Evolutionary conservation across 2,797 vertebrate genomes (phyloP).

Genomic region (Pelochelys cantorii): DNA sequence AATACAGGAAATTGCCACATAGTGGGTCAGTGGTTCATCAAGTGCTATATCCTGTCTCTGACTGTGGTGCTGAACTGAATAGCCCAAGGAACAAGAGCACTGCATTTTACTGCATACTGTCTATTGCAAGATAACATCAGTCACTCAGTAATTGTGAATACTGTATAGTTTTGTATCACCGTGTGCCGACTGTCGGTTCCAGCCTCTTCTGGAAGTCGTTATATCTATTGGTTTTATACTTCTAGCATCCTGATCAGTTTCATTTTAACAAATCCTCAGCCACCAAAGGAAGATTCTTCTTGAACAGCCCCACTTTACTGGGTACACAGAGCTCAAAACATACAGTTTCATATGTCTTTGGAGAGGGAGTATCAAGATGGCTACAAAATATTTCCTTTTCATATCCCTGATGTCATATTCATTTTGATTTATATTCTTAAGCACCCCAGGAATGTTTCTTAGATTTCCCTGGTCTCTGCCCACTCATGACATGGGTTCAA

Average conservation of each 20-base stretch:
- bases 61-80: neutral
- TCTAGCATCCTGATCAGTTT: neutral
- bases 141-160: neutral
- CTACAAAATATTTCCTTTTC: neutral
- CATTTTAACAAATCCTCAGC: neutral
- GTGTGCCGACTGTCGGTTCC: neutral
- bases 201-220: neutral
- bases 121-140: neutral
- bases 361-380: too few species aligned
- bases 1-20: neutral
- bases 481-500: neutral
- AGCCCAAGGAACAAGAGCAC: neutral
- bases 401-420: neutral
- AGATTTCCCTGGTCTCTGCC: neutral
- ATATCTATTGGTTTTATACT: neutral
- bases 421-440: neutral
- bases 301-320: neutral
- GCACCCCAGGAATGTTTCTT: neutral
- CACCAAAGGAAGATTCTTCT: neutral
- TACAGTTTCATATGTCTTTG: too few species aligned
- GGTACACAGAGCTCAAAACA: neutral
- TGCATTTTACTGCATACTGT: neutral
- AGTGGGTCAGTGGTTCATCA: neutral
- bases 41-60: neutral
- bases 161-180: neutral